phyloP scores from a whole-genome alignment of 1,140 invertebrate genomes.

The Trichonephila inaurata region DNA sequence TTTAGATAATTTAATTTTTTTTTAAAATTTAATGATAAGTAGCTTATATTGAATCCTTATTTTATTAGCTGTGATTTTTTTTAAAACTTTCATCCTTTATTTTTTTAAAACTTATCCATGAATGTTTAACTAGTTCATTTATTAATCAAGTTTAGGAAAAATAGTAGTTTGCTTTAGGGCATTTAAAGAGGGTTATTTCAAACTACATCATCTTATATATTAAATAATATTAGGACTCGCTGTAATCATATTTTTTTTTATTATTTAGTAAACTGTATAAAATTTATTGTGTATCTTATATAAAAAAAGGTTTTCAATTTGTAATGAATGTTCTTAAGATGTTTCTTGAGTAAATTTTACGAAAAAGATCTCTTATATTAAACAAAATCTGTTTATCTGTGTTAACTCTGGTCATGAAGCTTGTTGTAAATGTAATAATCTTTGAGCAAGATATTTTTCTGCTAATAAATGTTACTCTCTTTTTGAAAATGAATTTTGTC shows the following conservation, averaged over 20 bases:
- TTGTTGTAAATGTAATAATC: constrained; percentile 41
- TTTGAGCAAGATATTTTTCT: constrained; percentile 52
- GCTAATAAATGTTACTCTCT: constrained; percentile 58
- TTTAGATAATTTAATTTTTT: too few species aligned
- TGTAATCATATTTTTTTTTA: background rate
- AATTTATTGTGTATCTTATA: background rate
- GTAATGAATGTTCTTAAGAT: background rate
- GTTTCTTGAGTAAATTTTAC: background rate
- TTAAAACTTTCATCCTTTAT: background rate
- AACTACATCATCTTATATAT: background rate
- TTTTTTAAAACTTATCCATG: background rate
- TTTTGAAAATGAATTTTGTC: background rate
- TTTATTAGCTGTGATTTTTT: too few species aligned
- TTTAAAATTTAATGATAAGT: too few species aligned
- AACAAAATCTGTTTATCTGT: constrained; percentile 1
- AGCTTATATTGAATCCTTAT: too few species aligned
- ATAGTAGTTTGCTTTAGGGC: background rate
- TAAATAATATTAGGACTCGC: background rate
- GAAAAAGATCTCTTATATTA: background rate
- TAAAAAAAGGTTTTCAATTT: background rate
- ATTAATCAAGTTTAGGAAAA: background rate
- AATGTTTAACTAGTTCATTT: background rate
- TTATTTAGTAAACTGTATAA: background rate
- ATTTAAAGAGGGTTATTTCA: background rate
- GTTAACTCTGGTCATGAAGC: constrained; percentile 59